Conservation (phyloP, 30 jellyfish, hydroid and myxozoan genomes). For the Mastigias papua region DNA sequence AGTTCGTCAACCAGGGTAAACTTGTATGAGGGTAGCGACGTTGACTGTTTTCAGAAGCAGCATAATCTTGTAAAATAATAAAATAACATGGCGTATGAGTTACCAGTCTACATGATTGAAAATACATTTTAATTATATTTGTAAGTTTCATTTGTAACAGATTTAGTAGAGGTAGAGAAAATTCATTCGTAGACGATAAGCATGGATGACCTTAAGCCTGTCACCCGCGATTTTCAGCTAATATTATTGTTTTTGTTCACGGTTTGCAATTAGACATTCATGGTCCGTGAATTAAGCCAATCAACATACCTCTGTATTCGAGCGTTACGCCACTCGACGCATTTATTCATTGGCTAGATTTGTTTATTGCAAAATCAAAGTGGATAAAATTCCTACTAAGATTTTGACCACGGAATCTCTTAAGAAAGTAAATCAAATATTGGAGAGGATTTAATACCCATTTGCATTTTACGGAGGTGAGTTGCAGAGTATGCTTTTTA, state of each 20-base stretch:
- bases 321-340: conserved; percentile 58
- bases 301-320: conserved; percentile 38
- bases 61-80: no score
- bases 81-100: no score
- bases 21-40: no score
- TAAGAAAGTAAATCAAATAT: neutral
- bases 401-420: neutral
- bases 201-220: conserved; percentile 61
- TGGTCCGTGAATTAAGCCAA: conserved; percentile 42
- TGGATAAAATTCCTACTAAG: neutral
- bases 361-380: conserved; percentile 20
- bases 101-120: neutral
- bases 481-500: no score
- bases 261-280: conserved; percentile 37
- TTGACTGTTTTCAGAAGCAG: no score
- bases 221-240: conserved; percentile 66
- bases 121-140: neutral
- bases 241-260: conserved; percentile 35
- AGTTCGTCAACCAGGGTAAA: no score
- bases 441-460: neutral
- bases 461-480: neutral
- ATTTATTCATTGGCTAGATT: neutral
- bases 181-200: conserved; percentile 28
- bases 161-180: neutral
- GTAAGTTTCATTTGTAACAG: neutral